phyloP scores from a whole-genome alignment of 2,113 vertebrate genomes.

The Lagopus leucura region DNA sequence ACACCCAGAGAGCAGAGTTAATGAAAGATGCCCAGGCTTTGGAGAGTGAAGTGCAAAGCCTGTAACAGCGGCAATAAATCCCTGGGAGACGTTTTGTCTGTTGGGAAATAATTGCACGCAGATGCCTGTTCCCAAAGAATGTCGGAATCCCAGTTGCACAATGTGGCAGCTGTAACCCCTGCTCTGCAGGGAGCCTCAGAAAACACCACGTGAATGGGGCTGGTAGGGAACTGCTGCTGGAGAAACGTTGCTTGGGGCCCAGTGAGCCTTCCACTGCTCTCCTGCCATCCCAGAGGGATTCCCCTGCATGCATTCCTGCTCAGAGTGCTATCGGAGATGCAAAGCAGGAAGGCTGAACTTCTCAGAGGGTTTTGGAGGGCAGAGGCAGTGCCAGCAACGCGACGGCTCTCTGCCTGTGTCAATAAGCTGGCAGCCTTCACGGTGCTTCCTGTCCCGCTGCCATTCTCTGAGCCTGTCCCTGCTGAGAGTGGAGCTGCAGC shows the following conservation, averaged over 20 bases:
- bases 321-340: neutral
- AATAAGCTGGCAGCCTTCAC: constrained; percentile 53
- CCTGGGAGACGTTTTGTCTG: neutral
- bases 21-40: neutral
- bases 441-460: constrained; percentile 23
- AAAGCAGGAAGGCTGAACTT: constrained; percentile 12
- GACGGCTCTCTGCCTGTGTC: constrained; percentile 24
- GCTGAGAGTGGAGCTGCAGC: constrained; percentile 7
- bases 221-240: neutral
- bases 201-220: neutral
- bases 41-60: neutral
- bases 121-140: constrained; percentile 52
- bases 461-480: neutral
- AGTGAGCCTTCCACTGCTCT: neutral
- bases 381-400: neutral
- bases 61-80: neutral
- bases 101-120: constrained; percentile 68
- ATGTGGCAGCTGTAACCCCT: constrained; percentile 18
- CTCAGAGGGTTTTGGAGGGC: neutral
- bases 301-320: fast-evolving
- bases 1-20: neutral
- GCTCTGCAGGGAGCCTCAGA: constrained; percentile 16
- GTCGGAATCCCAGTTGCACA: constrained; percentile 59
- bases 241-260: constrained; percentile 13
- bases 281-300: neutral